A percentile compares a stretch with the other conserved stretches of the same genome.
Conservation (phyloP, 2,888 invertebrate genomes). For the Cacoxenus indagator region DNA sequence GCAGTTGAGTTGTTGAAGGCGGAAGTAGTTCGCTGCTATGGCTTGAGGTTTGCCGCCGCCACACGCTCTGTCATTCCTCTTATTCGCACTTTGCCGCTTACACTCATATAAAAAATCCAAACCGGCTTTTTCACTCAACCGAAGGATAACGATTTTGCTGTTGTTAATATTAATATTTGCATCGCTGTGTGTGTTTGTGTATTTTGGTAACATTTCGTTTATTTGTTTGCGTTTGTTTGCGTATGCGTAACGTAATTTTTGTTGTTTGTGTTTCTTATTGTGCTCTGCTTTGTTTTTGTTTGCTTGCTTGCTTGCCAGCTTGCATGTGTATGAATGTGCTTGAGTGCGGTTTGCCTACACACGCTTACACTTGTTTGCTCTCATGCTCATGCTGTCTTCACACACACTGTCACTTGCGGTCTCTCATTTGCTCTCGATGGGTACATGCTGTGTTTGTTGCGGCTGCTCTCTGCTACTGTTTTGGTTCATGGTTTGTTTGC, state of each 20-base stretch:
- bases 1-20: not conserved
- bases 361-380: constrained; percentile 10
- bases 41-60: not conserved
- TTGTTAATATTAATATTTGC: constrained; percentile 28
- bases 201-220: constrained; percentile 26
- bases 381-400: constrained; percentile 7
- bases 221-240: constrained; percentile 33
- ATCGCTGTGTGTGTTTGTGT: constrained; percentile 32
- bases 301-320: not conserved
- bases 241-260: constrained; percentile 32
- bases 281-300: not conserved
- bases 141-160: constrained; percentile 5
- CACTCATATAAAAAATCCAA: constrained; percentile 24
- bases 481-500: not conserved
- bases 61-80: too few relatives aligned
- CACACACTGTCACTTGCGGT: constrained; percentile 26
- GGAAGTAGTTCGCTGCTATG: not conserved
- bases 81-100: not conserved
- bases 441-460: constrained; percentile 44
- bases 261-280: constrained; percentile 35
- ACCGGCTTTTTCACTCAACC: not conserved
- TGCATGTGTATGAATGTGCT: not conserved
- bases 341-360: constrained; percentile 30
- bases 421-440: too few relatives aligned
- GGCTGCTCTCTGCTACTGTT: constrained; percentile 33